phyloP scores from a whole-genome alignment of 2,888 invertebrate genomes.

The Nymphalis c-album region DNA sequence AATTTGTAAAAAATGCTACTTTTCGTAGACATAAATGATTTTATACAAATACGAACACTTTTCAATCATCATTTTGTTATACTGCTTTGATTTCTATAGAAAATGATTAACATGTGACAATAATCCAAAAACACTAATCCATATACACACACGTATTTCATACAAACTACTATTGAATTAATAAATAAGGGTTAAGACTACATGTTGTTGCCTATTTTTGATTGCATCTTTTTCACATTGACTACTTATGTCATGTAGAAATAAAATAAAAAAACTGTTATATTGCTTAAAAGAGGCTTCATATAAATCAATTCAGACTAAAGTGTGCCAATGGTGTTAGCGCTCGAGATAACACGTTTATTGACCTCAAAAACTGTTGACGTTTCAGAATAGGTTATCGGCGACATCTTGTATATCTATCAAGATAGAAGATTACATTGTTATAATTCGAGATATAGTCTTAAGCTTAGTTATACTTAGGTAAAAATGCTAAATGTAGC shows the following conservation, averaged over 20 bases:
- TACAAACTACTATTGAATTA: too few species aligned
- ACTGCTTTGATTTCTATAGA: too few species aligned
- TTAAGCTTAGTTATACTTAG: not conserved
- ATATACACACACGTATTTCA: too few species aligned
- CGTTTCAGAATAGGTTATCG: conserved; percentile 37
- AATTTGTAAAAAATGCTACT: too few species aligned
- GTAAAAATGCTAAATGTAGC: not conserved
- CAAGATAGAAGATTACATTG: conserved; percentile 20
- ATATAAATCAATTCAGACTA: conserved; percentile 24
- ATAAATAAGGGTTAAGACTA: too few species aligned
- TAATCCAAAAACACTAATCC: too few species aligned
- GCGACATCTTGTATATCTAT: conserved; percentile 30
- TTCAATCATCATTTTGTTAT: too few species aligned
- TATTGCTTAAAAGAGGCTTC: not conserved
- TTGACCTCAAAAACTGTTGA: conserved; percentile 35
- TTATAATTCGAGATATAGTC: conserved; percentile 5
- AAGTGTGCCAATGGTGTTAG: conserved; percentile 28
- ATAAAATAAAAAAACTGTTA: not conserved
- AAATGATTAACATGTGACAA: too few species aligned
- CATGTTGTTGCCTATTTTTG: too few species aligned
- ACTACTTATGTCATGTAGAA: not conserved
- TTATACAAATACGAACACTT: too few species aligned
- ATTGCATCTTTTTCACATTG: not conserved
- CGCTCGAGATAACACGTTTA: conserved; percentile 34
- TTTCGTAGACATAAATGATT: too few species aligned